Conservation (phyloP, 2,888 invertebrate species). For the Pseudolycoriella hygida region DNA sequence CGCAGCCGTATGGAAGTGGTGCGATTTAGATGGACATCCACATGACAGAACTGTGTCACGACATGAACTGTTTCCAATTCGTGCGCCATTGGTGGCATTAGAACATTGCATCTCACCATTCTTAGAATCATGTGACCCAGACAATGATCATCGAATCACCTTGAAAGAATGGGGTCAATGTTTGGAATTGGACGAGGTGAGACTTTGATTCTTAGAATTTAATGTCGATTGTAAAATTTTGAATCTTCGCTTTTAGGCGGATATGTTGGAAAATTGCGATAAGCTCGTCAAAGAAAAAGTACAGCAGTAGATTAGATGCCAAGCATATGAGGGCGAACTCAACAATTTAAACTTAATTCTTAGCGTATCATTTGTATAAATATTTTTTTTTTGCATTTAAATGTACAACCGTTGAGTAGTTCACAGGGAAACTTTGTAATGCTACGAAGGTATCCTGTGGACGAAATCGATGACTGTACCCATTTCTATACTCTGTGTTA, state of each 20-base stretch:
- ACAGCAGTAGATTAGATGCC: neutral
- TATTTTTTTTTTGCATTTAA: neutral
- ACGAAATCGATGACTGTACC: too few relatives aligned
- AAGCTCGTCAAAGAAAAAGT: conserved; percentile 38
- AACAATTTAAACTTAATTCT: too few relatives aligned
- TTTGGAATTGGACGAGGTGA: conserved; percentile 65
- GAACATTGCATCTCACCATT: conserved; percentile 97
- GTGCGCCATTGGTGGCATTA: conserved; percentile 84
- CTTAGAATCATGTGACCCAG: conserved; percentile 74
- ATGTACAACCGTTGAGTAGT: neutral
- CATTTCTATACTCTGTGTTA: too few relatives aligned
- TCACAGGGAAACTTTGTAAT: too few relatives aligned
- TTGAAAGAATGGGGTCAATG: conserved; percentile 87
- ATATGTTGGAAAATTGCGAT: conserved; percentile 65
- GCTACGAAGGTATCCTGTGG: too few relatives aligned
- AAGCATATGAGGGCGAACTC: neutral
- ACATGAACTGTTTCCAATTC: conserved; percentile 90
- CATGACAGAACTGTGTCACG: conserved; percentile 79
- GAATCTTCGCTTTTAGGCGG: conserved; percentile 35
- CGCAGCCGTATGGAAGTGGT: conserved; percentile 97
- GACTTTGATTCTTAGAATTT: conserved; percentile 1
- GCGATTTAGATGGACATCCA: conserved; percentile 86
- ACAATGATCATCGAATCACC: conserved; percentile 80
- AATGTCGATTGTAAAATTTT: neutral
- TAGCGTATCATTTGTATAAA: too few relatives aligned